These are phyloP conservation scores for Graptemys geographica DNA, from an alignment of 2,797 vertebrate genomes.

Conservation along the genomic window DNA sequence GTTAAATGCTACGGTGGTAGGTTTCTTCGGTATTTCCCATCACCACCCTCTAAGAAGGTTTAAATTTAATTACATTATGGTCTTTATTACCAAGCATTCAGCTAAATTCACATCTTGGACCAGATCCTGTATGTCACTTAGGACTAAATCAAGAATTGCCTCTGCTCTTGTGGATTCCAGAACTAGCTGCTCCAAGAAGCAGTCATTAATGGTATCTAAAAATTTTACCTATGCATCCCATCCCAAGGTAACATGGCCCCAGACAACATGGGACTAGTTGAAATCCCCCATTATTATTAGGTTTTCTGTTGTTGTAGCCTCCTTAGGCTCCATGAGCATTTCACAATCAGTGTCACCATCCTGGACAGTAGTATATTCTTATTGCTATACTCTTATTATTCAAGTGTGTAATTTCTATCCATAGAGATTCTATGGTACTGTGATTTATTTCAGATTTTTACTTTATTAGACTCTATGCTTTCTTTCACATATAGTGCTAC, in stretches of 20 bases:
- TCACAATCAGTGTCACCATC: neutral
- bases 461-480: neutral
- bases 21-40: constrained; percentile 12
- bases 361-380: neutral
- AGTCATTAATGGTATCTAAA: neutral
- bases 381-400: neutral
- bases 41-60: too few relatives aligned
- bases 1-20: neutral
- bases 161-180: neutral
- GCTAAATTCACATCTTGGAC: neutral
- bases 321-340: neutral
- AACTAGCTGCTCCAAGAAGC: neutral
- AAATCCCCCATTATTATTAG: neutral
- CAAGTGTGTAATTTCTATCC: neutral
- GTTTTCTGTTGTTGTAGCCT: neutral
- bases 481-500: neutral
- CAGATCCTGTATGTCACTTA: neutral
- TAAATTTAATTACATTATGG: too few relatives aligned
- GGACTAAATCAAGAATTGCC: neutral
- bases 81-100: neutral
- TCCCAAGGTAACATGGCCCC: neutral
- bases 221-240: neutral
- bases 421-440: neutral
- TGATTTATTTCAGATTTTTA: neutral
- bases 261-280: neutral